phyloP scores from a whole-genome alignment of 2,113 vertebrate genomes.

The Catagonus wagneri region DNA sequence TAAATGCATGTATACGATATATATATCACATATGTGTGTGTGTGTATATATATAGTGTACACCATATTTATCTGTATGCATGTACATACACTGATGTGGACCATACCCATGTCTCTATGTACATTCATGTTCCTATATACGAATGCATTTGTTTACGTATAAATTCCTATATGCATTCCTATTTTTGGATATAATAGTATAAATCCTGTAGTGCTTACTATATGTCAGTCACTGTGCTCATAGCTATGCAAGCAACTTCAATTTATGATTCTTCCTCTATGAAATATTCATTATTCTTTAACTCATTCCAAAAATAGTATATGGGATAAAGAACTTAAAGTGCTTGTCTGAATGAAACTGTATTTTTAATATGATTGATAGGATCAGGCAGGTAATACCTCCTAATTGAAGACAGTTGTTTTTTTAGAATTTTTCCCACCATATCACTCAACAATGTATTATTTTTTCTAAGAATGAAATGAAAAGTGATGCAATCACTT shows the following conservation, averaged over 20 bases:
- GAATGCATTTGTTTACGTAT: not conserved
- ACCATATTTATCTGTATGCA: not conserved
- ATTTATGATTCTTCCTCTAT: not conserved
- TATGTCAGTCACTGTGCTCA: not conserved
- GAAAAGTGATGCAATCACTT: constrained; percentile 62
- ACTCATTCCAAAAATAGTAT: not conserved
- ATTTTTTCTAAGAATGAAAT: constrained; percentile 57
- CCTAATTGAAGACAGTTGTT: not conserved
- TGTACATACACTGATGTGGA: not conserved
- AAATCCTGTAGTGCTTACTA: not conserved
- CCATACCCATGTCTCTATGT: not conserved
- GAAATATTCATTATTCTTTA: not conserved
- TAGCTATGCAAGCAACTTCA: not conserved
- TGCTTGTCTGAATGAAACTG: not conserved
- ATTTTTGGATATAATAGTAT: not conserved
- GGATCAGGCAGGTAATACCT: not conserved
- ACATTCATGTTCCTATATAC: not conserved
- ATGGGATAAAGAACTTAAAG: not conserved
- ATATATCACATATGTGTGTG: not conserved
- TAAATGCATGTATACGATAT: not conserved
- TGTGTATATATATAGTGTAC: fast-evolving
- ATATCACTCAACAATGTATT: constrained; percentile 17
- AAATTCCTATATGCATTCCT: not conserved
- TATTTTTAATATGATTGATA: constrained; percentile 40
- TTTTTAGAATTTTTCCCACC: not conserved